Percentiles rank a stretch among this genome's conserved stretches.
These are phyloP conservation scores for Notiomystis cincta DNA, from an alignment of 2,113 vertebrate species.

Conservation along the genomic window DNA sequence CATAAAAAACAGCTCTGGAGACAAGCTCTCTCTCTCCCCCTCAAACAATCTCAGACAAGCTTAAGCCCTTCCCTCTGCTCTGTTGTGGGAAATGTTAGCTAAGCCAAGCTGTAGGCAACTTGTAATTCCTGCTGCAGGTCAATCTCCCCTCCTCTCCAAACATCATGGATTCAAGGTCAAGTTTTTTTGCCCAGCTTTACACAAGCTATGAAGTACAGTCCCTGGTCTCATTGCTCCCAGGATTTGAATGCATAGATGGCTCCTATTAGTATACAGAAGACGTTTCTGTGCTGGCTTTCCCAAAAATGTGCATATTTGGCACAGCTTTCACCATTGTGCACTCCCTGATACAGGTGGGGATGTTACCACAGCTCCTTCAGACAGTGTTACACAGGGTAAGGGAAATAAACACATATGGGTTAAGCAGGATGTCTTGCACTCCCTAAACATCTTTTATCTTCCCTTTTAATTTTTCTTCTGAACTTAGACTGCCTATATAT, in stretches of 20 bases:
- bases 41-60: not conserved
- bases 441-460: not conserved
- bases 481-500: not conserved
- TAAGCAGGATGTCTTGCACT: not conserved
- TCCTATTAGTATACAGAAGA: not conserved
- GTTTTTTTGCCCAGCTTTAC: not conserved
- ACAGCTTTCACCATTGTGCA: not conserved
- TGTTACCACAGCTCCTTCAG: not conserved
- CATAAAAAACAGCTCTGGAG: not conserved
- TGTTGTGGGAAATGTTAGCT: not conserved
- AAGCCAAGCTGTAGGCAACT: not conserved
- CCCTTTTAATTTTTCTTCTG: not conserved
- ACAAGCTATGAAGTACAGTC: not conserved
- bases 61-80: not conserved
- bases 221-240: not conserved
- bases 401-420: not conserved
- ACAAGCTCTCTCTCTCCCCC: not conserved
- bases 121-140: not conserved
- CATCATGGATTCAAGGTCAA: not conserved
- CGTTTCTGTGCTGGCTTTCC: not conserved
- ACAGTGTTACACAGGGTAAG: rapidly evolving
- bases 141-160: not conserved
- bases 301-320: not conserved
- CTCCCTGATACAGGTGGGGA: not conserved
- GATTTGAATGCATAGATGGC: not conserved